Evolutionary conservation across 2,113 vertebrate genomes (phyloP).

Genomic region (Egretta garzetta): DNA sequence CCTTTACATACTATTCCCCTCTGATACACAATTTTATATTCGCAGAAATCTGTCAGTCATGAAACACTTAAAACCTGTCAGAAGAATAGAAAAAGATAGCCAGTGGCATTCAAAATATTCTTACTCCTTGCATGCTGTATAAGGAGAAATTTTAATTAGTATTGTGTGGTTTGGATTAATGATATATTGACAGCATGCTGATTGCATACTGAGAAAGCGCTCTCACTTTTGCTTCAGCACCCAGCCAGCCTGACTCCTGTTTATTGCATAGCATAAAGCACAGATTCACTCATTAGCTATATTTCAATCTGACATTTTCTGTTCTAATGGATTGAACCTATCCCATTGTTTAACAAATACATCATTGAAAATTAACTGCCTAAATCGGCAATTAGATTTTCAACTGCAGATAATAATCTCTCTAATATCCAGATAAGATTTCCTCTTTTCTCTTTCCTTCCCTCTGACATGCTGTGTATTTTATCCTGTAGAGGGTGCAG

Average conservation of each 20-base stretch:
- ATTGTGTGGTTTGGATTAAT: neutral
- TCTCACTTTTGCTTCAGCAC: neutral
- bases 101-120: neutral
- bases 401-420: neutral
- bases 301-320: neutral
- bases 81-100: neutral
- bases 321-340: neutral
- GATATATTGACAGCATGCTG: neutral
- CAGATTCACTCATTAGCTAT: neutral
- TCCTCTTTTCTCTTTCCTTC: fast-evolving
- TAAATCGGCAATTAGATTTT: neutral
- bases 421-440: neutral
- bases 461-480: neutral
- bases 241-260: neutral
- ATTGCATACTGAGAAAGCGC: neutral
- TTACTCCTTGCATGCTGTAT: neutral
- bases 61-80: neutral
- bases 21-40: neutral
- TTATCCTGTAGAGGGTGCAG: constrained; percentile 31
- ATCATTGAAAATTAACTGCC: neutral
- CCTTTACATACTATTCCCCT: neutral
- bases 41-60: neutral
- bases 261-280: neutral
- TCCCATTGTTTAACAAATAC: neutral
- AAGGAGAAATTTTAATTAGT: neutral